Conservation (phyloP, 1,140 invertebrate species). For the Solenopsis fugax region DNA sequence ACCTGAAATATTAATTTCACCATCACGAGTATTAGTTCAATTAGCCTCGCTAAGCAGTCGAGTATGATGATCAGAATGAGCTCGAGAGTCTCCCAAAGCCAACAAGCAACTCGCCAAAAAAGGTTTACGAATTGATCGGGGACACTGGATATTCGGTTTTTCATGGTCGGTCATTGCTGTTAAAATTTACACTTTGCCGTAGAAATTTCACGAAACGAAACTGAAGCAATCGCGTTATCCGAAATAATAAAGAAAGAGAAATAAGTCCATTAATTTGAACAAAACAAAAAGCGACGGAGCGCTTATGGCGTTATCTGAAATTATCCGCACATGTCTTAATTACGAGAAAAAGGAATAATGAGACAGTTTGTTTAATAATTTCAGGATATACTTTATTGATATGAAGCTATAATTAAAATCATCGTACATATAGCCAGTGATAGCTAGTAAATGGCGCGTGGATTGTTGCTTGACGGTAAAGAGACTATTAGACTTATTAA, state of each 20-base stretch:
- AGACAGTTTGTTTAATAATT: background rate
- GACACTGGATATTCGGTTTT: conserved; percentile 60
- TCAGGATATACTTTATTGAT: conserved; percentile 55
- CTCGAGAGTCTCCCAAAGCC: conserved; percentile 78
- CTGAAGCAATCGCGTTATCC: background rate
- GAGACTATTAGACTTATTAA: conserved; percentile 49
- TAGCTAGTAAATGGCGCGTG: conserved; percentile 22
- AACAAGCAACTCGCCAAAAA: conserved; percentile 65
- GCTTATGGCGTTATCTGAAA: conserved; percentile 20
- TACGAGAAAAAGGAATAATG: background rate
- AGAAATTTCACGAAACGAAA: conserved; percentile 31
- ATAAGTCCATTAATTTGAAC: background rate
- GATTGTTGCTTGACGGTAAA: conserved; percentile 22
- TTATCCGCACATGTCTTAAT: background rate
- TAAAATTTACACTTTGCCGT: conserved; percentile 7
- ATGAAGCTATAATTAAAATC: conserved; percentile 55
- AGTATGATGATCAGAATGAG: conserved; percentile 76
- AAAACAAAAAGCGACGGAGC: conserved; percentile 27
- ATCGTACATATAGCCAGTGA: conserved; percentile 10
- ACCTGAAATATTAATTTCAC: conserved; percentile 77
- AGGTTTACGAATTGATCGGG: conserved; percentile 71
- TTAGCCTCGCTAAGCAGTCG: conserved; percentile 75
- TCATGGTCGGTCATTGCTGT: conserved; percentile 56
- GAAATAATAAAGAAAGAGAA: conserved; percentile 14
- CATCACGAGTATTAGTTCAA: conserved; percentile 78